A percentile compares a stretch with the other conserved stretches of the same genome.
phyloP scores from a whole-genome alignment of 1,140 invertebrate species.

The Carposina sasakii region DNA sequence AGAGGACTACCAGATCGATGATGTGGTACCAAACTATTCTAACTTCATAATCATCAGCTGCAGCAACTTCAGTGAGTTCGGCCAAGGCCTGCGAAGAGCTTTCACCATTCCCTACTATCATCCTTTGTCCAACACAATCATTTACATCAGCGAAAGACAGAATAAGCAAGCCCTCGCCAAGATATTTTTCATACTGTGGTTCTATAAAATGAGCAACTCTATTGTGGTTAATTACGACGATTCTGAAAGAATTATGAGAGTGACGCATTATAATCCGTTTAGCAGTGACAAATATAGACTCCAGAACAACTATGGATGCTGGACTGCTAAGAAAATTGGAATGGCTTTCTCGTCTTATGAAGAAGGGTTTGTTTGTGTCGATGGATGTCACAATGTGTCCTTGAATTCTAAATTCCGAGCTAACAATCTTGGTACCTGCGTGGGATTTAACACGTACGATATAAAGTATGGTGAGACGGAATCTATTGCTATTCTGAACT shows the following conservation, averaged over 20 bases:
- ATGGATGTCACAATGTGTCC: slow-evolving; percentile 46
- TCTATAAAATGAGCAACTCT: slow-evolving; percentile 39
- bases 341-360: slow-evolving; percentile 35
- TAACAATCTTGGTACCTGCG: slow-evolving; percentile 51
- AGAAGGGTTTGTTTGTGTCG: slow-evolving; percentile 40
- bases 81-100: slow-evolving; percentile 33
- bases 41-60: slow-evolving; percentile 42
- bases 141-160: slow-evolving; percentile 35
- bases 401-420: slow-evolving; percentile 39
- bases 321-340: slow-evolving; percentile 42
- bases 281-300: slow-evolving; percentile 35
- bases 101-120: slow-evolving; percentile 42
- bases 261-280: slow-evolving; percentile 47
- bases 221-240: slow-evolving; percentile 47
- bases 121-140: slow-evolving; percentile 43
- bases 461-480: slow-evolving; percentile 26
- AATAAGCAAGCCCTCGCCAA: slow-evolving; percentile 31
- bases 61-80: slow-evolving; percentile 36
- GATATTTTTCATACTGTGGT: slow-evolving; percentile 53
- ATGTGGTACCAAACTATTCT: slow-evolving; percentile 36
- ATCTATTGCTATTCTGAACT: slow-evolving; percentile 19
- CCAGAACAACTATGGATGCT: slow-evolving; percentile 43
- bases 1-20: slow-evolving; percentile 33
- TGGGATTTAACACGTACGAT: slow-evolving; percentile 40
- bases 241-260: slow-evolving; percentile 17